Conservation (phyloP, 2,797 vertebrate species). For the Hippocampus kuda region DNA sequence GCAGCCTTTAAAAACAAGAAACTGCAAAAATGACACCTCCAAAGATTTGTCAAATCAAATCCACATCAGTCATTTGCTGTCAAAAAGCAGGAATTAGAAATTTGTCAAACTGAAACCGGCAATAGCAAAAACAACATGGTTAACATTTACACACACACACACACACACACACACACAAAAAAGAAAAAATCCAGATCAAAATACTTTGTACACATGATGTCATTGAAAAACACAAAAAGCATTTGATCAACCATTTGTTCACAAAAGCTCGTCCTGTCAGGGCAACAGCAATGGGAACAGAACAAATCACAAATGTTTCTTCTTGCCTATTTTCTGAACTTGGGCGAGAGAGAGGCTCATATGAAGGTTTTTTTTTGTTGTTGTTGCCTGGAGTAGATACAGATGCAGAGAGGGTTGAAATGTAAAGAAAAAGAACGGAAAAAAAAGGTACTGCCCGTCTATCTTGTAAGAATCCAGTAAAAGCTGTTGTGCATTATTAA, state of each 20-base stretch:
- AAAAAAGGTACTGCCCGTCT: not conserved
- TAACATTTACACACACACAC: too few species aligned
- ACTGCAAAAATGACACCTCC: too few species aligned
- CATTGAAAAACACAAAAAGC: not conserved
- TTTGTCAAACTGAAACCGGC: too few species aligned
- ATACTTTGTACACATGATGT: too few species aligned
- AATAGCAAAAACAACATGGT: not conserved
- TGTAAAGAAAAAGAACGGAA: not conserved
- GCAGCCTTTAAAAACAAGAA: too few species aligned
- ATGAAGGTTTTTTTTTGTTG: not conserved
- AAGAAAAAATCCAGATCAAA: too few species aligned
- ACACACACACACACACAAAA: too few species aligned
- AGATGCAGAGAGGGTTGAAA: not conserved
- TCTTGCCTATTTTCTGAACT: not conserved
- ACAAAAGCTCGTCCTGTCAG: not conserved
- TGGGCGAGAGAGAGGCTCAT: not conserved
- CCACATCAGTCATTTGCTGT: too few species aligned
- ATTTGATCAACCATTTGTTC: not conserved
- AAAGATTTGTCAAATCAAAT: too few species aligned
- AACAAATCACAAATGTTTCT: not conserved
- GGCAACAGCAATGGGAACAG: not conserved
- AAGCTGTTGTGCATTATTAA: constrained; percentile 63
- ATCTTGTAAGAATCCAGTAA: constrained; percentile 44
- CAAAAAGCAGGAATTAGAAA: not conserved
- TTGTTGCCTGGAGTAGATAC: not conserved